A percentile compares a stretch with the other conserved stretches of the same genome.
phyloP scores from a whole-genome alignment of 2,888 invertebrate genomes.

The Rhingia rostrata region DNA sequence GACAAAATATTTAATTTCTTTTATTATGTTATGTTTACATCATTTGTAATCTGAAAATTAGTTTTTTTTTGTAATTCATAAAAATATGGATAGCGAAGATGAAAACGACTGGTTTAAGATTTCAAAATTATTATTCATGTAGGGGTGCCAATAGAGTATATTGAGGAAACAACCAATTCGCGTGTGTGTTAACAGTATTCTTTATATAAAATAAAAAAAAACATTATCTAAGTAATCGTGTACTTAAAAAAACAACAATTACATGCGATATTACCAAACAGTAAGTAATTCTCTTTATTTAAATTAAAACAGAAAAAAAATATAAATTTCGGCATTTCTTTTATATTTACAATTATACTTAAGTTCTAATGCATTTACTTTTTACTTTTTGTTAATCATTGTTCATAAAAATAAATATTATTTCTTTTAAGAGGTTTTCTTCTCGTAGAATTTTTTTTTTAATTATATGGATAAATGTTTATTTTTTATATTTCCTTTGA shows the following conservation, averaged over 20 bases:
- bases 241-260: constrained; percentile 43
- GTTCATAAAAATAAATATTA: constrained; percentile 70
- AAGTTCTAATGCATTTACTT: constrained; percentile 54
- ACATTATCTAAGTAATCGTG: constrained; percentile 4
- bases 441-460: constrained; percentile 36
- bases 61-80: constrained; percentile 23
- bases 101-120: constrained; percentile 27
- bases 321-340: constrained; percentile 43
- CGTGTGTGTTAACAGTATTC: constrained; percentile 6
- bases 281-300: constrained; percentile 52
- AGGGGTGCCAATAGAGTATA: constrained; percentile 23
- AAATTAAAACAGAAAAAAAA: constrained; percentile 37
- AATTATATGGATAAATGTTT: constrained; percentile 34
- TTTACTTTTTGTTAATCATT: constrained; percentile 21
- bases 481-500: constrained; percentile 33
- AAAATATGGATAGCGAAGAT: constrained; percentile 54
- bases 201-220: constrained; percentile 7
- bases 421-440: constrained; percentile 36
- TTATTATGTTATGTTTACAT: constrained; percentile 53
- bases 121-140: neutral
- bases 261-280: constrained; percentile 58
- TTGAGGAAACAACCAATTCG: constrained; percentile 23
- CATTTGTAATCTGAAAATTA: constrained; percentile 46
- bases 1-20: constrained; percentile 69
- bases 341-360: constrained; percentile 69